Base-by-base conservation (phyloP, 2,888 invertebrate genomes). In the Melinaea menophilus region DNA sequence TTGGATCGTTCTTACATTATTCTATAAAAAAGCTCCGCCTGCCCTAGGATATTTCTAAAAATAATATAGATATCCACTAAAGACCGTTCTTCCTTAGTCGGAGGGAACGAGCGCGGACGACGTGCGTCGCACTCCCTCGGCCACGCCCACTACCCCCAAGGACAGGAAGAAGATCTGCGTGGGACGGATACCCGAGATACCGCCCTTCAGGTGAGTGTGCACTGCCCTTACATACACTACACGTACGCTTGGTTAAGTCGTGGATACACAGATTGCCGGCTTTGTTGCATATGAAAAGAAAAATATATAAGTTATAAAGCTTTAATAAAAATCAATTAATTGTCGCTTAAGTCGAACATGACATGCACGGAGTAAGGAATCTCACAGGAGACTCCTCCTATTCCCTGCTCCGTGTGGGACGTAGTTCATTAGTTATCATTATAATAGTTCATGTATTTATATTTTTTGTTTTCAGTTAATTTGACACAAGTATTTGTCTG, bases 111-210 rank as follows among this genome's bases (percentile, higher is more conserved):
- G 87, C 56, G 82, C 82, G 67, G 91, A 91, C 66, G 90, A 90
- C 72, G 65, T 88, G 0, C 79, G 88, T 0, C 68, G 65, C 66
- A 79, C 86, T 0, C 81, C 85, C 4, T 74, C 79, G 0, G 71
- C 72, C 9, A 84, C 88, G 0, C 86, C 88, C 2, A 85, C 86
- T 2, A 86, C 90, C 2, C 85, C 90, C 1, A 83, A 84, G 48
- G 86, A 84, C 47, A 79, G 76, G 71, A 84, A 85, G 78, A 84
- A 84, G 67, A 75, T 89, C 58, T 80, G 78, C 75, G 81, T 91
- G 58, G 86, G 91, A 31, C 85, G 86, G 70, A 92, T 92, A 71
- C 88, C 92, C 0, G 92, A 92, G 70, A 91, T 91, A 79, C 91
- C 91, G 13, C 82, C 91, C 62, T 82, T 92, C 86, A 80, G 91